phyloP scores from a whole-genome alignment of 2,888 invertebrate species.

The Dolichopus griseipennis region DNA sequence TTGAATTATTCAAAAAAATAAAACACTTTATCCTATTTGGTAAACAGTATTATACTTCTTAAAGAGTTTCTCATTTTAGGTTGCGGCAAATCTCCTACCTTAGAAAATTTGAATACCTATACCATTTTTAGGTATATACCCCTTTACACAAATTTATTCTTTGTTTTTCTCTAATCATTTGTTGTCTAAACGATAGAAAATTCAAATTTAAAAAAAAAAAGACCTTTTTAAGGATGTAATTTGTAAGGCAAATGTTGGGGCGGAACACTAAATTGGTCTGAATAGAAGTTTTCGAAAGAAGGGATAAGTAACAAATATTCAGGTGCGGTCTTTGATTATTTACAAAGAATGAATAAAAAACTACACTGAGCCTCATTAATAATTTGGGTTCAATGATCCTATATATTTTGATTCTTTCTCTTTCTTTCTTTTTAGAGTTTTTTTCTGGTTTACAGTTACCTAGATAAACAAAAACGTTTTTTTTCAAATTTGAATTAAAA shows the following conservation, averaged over 20 bases:
- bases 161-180: no score
- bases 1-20: no score
- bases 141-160: no score
- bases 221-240: not conserved
- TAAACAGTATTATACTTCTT: no score
- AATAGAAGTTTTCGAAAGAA: not conserved
- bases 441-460: not conserved
- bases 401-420: not conserved
- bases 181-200: no score
- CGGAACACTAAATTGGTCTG: not conserved
- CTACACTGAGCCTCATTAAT: not conserved
- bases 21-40: no score
- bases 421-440: not conserved
- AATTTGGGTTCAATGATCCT: not conserved
- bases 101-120: no score
- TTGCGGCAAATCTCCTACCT: no score
- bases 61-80: no score
- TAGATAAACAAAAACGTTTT: not conserved
- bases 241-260: not conserved
- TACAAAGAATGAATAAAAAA: not conserved
- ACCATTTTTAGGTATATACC: no score
- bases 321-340: slow-evolving; percentile 4
- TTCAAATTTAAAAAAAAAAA: not conserved
- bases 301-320: not conserved
- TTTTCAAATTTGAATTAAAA: no score